Conservation (phyloP, 2,888 invertebrate species). For the Zaprionus bogoriensis region DNA sequence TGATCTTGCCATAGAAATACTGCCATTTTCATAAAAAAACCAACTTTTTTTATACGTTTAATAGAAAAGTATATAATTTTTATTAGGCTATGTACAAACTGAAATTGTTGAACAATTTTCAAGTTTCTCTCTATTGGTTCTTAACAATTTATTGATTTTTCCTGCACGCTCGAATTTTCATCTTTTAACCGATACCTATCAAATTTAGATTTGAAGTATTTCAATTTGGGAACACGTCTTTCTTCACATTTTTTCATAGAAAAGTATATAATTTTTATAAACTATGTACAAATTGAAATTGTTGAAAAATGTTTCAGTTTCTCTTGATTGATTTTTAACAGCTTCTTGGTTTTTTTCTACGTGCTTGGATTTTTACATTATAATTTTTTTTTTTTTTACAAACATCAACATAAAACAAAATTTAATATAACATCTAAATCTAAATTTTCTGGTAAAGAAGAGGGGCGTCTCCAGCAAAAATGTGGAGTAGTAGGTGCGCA, state of each 20-base stretch:
- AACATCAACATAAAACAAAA: conserved; percentile 52
- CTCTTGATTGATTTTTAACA: neutral
- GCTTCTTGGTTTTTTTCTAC: neutral
- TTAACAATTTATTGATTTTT: conserved; percentile 22
- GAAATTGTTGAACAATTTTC: conserved; percentile 67
- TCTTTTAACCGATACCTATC: no score
- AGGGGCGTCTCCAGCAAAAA: neutral
- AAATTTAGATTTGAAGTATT: no score
- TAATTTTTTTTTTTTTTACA: conserved; percentile 32
- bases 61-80: conserved; percentile 49
- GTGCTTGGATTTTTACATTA: conserved; percentile 11
- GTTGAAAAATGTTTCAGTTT: no score
- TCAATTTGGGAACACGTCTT: no score
- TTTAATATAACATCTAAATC: conserved; percentile 43
- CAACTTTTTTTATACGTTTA: neutral
- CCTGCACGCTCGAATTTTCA: no score
- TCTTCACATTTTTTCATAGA: no score
- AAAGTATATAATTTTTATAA: no score
- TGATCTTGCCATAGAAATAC: no score
- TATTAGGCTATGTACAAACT: conserved; percentile 48
- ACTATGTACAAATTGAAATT: no score
- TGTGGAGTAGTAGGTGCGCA: neutral
- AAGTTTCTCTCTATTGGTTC: conserved; percentile 9
- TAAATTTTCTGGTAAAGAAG: conserved; percentile 11
- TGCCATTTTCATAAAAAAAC: no score